phyloP scores from a whole-genome alignment of 2,888 invertebrate genomes.

The Eutolmus rufibarbis region DNA sequence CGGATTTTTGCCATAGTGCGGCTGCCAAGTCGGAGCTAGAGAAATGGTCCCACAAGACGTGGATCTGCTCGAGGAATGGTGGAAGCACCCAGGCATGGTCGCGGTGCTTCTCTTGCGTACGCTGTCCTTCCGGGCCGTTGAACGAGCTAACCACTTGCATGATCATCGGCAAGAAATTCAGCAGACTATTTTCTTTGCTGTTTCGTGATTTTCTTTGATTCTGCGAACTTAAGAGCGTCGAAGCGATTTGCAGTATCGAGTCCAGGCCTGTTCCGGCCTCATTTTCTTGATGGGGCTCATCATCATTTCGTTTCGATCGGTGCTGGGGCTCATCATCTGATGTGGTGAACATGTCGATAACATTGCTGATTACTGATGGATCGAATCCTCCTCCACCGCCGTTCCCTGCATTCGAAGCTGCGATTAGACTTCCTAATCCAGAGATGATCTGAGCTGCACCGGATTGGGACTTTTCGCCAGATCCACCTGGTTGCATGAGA shows the following conservation, averaged over 20 bases:
- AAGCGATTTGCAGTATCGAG: constrained; percentile 66
- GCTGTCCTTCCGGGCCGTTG: constrained; percentile 69
- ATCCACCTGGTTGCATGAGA: constrained; percentile 72
- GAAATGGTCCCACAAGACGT: constrained; percentile 81
- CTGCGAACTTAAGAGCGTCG: constrained; percentile 65
- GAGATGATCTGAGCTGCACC: constrained; percentile 61
- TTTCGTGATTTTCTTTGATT: constrained; percentile 51
- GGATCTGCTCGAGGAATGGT: constrained; percentile 72
- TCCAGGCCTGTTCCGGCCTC: constrained; percentile 64
- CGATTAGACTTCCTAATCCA: constrained; percentile 59
- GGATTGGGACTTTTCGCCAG: constrained; percentile 52
- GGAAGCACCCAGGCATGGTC: constrained; percentile 77
- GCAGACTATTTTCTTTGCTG: constrained; percentile 53
- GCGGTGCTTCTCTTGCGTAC: constrained; percentile 70
- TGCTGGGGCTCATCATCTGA: constrained; percentile 2
- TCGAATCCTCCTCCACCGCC: constrained; percentile 65
- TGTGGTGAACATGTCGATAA: constrained; percentile 66
- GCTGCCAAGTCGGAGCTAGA: constrained; percentile 80
- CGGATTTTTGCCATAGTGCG: constrained; percentile 76
- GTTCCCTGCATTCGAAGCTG: constrained; percentile 57
- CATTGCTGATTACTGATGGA: constrained; percentile 68
- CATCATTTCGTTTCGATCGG: constrained; percentile 46
- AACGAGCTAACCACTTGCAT: constrained; percentile 72
- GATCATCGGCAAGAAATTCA: constrained; percentile 72
- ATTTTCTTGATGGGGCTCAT: constrained; percentile 23